phyloP scores from a whole-genome alignment of 2,113 vertebrate genomes.

The Gila orcuttii region DNA sequence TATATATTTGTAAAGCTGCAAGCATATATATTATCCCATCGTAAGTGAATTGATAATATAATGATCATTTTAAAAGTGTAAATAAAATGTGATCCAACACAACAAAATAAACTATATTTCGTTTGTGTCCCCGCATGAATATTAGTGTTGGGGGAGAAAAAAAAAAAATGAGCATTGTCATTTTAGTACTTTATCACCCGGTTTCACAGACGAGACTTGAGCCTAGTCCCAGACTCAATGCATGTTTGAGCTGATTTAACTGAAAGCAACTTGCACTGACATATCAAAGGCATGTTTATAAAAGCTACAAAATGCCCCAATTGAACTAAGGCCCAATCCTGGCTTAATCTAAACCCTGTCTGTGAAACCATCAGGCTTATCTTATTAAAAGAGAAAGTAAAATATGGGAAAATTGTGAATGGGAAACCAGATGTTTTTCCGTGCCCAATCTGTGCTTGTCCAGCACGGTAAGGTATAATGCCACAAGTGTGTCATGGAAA shows the following conservation, averaged over 20 bases:
- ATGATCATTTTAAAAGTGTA: neutral
- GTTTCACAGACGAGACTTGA: too few species aligned
- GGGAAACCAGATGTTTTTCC: neutral
- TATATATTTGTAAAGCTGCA: too few species aligned
- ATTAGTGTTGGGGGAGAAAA: neutral
- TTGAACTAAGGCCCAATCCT: too few species aligned
- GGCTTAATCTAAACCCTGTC: too few species aligned
- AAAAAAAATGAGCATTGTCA: neutral
- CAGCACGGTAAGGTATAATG: neutral
- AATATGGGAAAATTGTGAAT: neutral
- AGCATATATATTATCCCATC: neutral
- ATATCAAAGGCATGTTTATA: too few species aligned
- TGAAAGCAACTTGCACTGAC: too few species aligned
- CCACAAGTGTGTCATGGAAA: conserved; percentile 33
- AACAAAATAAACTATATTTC: neutral
- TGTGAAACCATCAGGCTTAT: neutral
- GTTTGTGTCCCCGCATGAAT: neutral
- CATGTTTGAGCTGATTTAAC: too few species aligned
- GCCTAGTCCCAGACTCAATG: too few species aligned
- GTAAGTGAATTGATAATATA: neutral
- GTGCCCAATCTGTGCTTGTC: neutral
- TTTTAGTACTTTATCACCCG: neutral
- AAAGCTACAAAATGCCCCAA: too few species aligned
- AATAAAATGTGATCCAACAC: neutral
- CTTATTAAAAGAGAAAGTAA: neutral